Conservation (phyloP, 2,888 invertebrate species). For the Emesis castigata region DNA sequence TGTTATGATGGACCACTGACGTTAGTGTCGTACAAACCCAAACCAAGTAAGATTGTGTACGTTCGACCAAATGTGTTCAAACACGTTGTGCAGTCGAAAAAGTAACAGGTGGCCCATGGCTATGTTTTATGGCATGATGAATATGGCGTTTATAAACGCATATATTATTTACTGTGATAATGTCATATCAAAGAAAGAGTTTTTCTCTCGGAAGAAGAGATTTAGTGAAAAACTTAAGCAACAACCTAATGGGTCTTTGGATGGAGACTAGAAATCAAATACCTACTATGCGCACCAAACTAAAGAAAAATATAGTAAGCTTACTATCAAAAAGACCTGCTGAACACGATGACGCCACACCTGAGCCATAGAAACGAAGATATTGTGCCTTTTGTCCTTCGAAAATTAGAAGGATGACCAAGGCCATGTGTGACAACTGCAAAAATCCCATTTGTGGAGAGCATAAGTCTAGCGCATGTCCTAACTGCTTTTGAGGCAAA, state of each 20-base stretch:
- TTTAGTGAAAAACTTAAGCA: background rate
- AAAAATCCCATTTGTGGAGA: constrained; percentile 16
- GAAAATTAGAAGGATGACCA: constrained; percentile 20
- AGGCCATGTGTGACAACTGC: constrained; percentile 1
- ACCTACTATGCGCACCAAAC: background rate
- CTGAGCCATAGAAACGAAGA: background rate
- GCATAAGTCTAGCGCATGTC: constrained; percentile 2
- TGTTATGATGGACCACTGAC: constrained; percentile 67
- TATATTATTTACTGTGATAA: constrained; percentile 18
- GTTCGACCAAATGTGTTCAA: constrained; percentile 63
- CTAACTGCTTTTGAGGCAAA: background rate
- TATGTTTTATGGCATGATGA: constrained; percentile 19
- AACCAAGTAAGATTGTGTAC: constrained; percentile 61
- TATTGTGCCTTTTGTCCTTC: constrained; percentile 3
- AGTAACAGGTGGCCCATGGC: constrained; percentile 31
- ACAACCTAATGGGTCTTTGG: background rate
- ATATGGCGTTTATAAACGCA: constrained; percentile 17
- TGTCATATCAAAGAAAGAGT: background rate
- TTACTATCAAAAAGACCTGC: background rate
- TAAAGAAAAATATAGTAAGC: background rate
- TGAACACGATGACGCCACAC: background rate
- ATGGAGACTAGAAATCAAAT: background rate
- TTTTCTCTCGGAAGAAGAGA: constrained; percentile 10
- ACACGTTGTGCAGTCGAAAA: constrained; percentile 54
- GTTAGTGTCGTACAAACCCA: constrained; percentile 69